Percentiles rank a stretch among this genome's conserved stretches.
phyloP scores from a whole-genome alignment of 2,888 invertebrate species.

The Druceiella hillmani region DNA sequence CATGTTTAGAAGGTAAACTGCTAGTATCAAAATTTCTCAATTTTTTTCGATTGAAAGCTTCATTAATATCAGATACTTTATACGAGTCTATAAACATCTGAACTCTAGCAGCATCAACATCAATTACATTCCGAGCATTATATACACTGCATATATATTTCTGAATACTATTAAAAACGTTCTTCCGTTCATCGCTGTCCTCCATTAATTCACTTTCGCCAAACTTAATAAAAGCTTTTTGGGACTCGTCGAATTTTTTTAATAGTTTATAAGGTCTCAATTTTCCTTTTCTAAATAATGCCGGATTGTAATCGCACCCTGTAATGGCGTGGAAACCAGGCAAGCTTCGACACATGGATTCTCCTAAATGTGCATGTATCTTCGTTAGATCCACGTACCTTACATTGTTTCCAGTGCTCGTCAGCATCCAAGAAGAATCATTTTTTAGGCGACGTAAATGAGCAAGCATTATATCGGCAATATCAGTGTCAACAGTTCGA shows the following conservation, averaged over 20 bases:
- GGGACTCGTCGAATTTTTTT: conserved; percentile 8
- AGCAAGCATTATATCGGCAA: too few relatives aligned
- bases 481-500: too few relatives aligned
- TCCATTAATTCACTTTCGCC: conserved; percentile 7
- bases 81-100: conserved; percentile 14
- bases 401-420: conserved; percentile 10
- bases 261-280: conserved; percentile 6
- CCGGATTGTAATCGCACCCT: too few relatives aligned
- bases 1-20: too few relatives aligned
- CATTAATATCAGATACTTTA: conserved; percentile 13
- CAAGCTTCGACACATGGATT: conserved; percentile 4
- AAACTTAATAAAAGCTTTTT: conserved; percentile 1
- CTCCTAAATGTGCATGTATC: conserved; percentile 6
- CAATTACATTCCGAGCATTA: conserved; percentile 8
- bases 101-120: conserved; percentile 16
- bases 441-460: too few relatives aligned
- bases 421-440: too few relatives aligned
- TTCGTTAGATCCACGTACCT: conserved; percentile 8
- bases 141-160: conserved; percentile 12
- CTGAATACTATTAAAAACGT: conserved; percentile 2
- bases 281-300: conserved; percentile 11
- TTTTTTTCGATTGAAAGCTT: conserved; percentile 15
- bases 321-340: too few relatives aligned
- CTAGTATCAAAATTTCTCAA: too few relatives aligned
- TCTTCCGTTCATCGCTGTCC: conserved; percentile 7